phyloP scores from a whole-genome alignment of 2,888 invertebrate species.

The Bombyx huttoni region DNA sequence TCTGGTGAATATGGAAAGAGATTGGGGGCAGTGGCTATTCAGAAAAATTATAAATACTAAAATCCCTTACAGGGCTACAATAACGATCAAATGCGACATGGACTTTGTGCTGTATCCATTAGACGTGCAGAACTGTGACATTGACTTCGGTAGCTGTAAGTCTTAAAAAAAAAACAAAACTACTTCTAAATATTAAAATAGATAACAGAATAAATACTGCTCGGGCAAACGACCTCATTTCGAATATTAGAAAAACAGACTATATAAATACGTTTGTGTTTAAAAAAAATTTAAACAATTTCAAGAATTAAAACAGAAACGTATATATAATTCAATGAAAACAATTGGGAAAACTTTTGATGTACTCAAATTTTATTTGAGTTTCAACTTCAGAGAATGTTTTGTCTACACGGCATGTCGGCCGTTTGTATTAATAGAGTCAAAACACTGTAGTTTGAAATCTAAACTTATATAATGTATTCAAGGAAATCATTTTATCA shows the following conservation, averaged over 20 bases:
- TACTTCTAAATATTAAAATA: neutral
- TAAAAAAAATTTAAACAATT: neutral
- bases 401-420: slow-evolving; percentile 11
- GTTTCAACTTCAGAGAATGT: slow-evolving; percentile 2
- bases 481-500: too few relatives aligned
- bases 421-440: slow-evolving; percentile 4
- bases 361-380: slow-evolving; percentile 6
- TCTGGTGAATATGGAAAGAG: too few relatives aligned
- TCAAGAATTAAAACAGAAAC: neutral
- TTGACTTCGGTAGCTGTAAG: slow-evolving; percentile 78
- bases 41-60: neutral
- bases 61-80: slow-evolving; percentile 64
- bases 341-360: slow-evolving; percentile 7
- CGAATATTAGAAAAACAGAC: too few relatives aligned
- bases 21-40: neutral
- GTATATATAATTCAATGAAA: slow-evolving; percentile 3
- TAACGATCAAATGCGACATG: slow-evolving; percentile 78
- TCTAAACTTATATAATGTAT: neutral
- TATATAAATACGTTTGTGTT: neutral
- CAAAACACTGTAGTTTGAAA: neutral
- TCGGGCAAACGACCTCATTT: neutral
- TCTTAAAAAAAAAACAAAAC: slow-evolving; percentile 17
- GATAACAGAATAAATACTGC: too few relatives aligned
- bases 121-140: slow-evolving; percentile 75
- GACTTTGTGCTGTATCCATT: slow-evolving; percentile 76